Base-by-base conservation (phyloP, 2,888 invertebrate species). In the Epistrophe grossulariae region DNA sequence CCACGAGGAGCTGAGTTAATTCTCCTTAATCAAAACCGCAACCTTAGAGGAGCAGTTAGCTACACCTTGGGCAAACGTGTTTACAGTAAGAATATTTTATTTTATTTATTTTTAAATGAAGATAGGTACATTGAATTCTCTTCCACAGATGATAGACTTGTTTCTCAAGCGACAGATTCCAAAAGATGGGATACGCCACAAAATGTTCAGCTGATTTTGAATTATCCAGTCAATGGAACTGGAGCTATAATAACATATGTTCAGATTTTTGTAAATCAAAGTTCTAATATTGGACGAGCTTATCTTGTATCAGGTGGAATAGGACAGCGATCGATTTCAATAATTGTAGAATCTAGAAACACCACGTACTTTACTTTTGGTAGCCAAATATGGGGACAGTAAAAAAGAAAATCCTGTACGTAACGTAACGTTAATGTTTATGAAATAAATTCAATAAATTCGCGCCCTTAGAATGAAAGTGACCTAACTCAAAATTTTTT, bases 241-340 rank as follows among this genome's bases (percentile, higher is more conserved):
- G 90, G 89, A 5, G 88, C 88, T 8, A 15, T 79, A 7, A 71
- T 90, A 15, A 89, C 82, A 8, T 89, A 73, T 78, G 74, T 89
- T 5, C 70, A 89, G 59, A 57, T 90, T 28, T 9, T 66, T 6
- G 89, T 89, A 4, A 68, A 87, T 15, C 90, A 90, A 59, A 89
- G 85, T 64, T 88, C 88, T 40, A 77, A 76, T 31, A 2, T 73
- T 2, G 89, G 90, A 9, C 31, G 68, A 31, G 89, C 88, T 9
- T 88, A 88, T 79, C 85, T 90, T 0, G 15, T 79, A 7, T 15
- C 79, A 2, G 90, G 90, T 24, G 90, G 90, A 15, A 88, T 90
- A 71, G 89, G 89, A 17, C 59, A 88, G 11, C 76, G 88, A 10
- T 31, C 9, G 6, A 89, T 90, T 62, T 13, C 13, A 3, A n/a